Base-by-base conservation (phyloP, 2,113 vertebrate genomes). In the Tyto alba region DNA sequence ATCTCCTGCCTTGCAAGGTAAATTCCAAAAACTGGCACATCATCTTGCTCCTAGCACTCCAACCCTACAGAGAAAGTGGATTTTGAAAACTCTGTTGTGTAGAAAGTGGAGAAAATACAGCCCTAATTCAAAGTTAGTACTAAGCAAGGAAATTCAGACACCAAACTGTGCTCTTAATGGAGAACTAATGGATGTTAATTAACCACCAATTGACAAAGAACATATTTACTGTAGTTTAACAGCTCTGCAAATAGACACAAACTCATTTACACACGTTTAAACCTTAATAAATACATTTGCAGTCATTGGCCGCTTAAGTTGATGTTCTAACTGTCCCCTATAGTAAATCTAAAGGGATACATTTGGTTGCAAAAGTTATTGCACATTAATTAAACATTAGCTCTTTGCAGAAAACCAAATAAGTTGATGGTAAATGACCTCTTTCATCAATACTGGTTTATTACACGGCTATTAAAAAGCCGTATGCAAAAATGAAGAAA, bases 201-300 rank as follows among this genome's bases (percentile, higher is more conserved):
- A 94, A 95, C 87, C 90, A 93, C 88, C 96, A 95, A 94, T 96
- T 97, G 91, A 97, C 96, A 97, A 85, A 95, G 67, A 91, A 85
- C 80, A 84, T 97, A 91, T 92, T 96, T 96, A 95, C 93, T 90
- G 67, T 97, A 96, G 87, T 95, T 80, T 96, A 97, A 96, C 84
- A 87, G 73, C 89, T 95, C 83, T 85, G 41, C 89, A 96, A 97
- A 97, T 82, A 96, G 95, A 96, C 85, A 94, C 76, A 92, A 90
- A 95, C 72, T 83, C 73, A 96, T 91, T 96, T 96, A 96, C 93
- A 95, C 93, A 90, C 85, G 79, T 96, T 97, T 97, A 97, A 97
- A 95, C 85, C 92, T 95, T 93, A 97, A 96, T 96, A 97, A 96
- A 97, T 94, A 95, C 62, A 95, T 82, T 96, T 97, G 94, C 52